These are phyloP conservation scores for Pogonophryne albipinna DNA, from an alignment of 2,797 vertebrate species.

Conservation along the genomic window DNA sequence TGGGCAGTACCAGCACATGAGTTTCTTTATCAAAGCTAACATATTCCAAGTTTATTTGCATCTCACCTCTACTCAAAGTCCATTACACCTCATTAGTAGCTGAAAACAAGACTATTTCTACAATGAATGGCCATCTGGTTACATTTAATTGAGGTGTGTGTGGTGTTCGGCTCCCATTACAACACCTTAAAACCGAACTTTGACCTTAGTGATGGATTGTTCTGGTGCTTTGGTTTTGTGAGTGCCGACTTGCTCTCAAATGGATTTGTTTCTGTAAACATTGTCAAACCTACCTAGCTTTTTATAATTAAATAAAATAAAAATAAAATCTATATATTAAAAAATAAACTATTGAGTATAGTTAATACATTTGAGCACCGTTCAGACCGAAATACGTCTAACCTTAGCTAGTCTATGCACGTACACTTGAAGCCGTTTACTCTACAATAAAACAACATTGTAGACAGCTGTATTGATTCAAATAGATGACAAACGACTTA, in stretches of 20 bases:
- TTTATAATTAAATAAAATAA: neutral
- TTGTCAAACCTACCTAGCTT: constrained; percentile 11
- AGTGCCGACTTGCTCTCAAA: neutral
- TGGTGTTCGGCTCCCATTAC: constrained; percentile 41
- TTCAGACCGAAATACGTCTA: neutral
- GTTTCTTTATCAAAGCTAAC: constrained; percentile 9
- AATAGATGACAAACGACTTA: neutral
- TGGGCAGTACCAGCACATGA: neutral
- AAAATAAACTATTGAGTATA: neutral
- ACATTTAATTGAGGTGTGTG: constrained; percentile 13
- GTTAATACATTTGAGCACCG: neutral
- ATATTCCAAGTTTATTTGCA: constrained; percentile 5
- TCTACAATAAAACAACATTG: neutral
- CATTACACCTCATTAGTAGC: constrained; percentile 27
- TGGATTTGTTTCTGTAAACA: constrained; percentile 17
- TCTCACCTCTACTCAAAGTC: constrained; percentile 21
- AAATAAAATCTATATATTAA: too few relatives aligned
- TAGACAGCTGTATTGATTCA: neutral
- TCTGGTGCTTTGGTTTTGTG: constrained; percentile 40
- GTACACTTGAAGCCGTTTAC: neutral
- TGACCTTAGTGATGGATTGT: constrained; percentile 46
- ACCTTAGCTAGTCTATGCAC: neutral
- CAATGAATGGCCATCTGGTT: constrained; percentile 20
- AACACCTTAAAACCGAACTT: constrained; percentile 52
- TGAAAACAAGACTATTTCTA: constrained; percentile 26